Evolutionary conservation across 2,888 invertebrate genomes (phyloP), one percentile per base, ranked within the genome.

Genomic region (Caenorhabditis parvicauda): DNA sequence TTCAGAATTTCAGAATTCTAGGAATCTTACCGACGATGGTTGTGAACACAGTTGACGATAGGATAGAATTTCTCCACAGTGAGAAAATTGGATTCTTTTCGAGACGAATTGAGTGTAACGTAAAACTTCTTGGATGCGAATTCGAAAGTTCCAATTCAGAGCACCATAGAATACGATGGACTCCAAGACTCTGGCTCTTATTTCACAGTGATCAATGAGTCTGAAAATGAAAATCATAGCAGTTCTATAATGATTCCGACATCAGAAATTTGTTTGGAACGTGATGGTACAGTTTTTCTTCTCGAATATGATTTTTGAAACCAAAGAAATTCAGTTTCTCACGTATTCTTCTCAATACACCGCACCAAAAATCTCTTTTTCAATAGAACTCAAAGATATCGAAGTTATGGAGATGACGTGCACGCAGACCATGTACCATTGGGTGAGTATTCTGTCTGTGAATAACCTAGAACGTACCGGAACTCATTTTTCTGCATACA

Each of bases 341-440:
- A 70, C 37, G 59, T 62, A 9, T 57, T 56, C 45, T 67, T 66
- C 54, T 57, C 71, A 0, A 67, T 71, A 7, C 62, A 57, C 27
- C 62, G 67, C 0, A 43, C 56, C 21, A 57, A 59, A 7, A 68
- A 68, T 44, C 59, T 71, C 7, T n/a, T n/a, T n/a, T 71, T 71
- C 41, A 24, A 47, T 6, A 64, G 67, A 0, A 32, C 47, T 1
- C 52, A 57, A 35, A 50, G 28, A 12, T 66, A 62, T 43, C 47
- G 64, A 29, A 55, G 21, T 1, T 64, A 51, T 28, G 51, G 56
- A 17, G 28, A 17, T 19, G 39, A 45, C 4, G 1, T 19, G 5
- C 21, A 17, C 39, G 29, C 3, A 25, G 21, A 7, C 14, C 24
- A 37, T 35, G 28, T n/a, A n/a, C n/a, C n/a, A n/a, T n/a, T n/a